Evolutionary conservation across 2,888 invertebrate species (phyloP).

Genomic region (Stenolophus ochropezus): DNA sequence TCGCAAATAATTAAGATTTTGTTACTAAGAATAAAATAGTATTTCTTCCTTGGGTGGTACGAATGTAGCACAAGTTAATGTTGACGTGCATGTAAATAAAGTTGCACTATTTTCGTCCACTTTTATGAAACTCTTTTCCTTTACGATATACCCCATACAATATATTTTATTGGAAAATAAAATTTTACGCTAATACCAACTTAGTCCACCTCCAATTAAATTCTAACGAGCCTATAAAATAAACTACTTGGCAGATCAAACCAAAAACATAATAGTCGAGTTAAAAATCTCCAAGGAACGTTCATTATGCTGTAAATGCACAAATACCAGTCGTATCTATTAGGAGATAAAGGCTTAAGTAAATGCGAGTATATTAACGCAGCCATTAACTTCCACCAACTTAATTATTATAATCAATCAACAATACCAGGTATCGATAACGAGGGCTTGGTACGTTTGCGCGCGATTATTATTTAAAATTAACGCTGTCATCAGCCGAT

Average conservation of each 20-base stretch:
- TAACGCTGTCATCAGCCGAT: conserved; percentile 12
- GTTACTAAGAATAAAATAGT: too few species aligned
- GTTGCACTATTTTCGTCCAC: neutral
- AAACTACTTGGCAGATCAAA: conserved; percentile 10
- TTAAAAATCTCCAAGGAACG: conserved; percentile 31
- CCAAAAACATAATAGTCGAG: conserved; percentile 29
- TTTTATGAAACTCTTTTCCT: conserved; percentile 10
- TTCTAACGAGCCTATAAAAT: conserved; percentile 33
- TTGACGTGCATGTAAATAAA: too few species aligned
- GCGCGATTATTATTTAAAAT: conserved; percentile 34
- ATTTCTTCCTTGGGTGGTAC: too few species aligned
- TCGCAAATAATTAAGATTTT: too few species aligned
- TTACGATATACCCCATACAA: conserved; percentile 24
- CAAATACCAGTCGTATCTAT: conserved; percentile 6
- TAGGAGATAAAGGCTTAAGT: conserved; percentile 39
- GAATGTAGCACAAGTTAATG: too few species aligned
- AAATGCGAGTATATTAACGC: conserved; percentile 20
- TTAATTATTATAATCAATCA: conserved; percentile 48
- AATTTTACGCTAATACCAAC: conserved; percentile 27
- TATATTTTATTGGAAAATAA: conserved; percentile 6
- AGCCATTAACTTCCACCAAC: conserved; percentile 7
- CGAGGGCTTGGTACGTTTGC: neutral
- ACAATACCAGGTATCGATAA: conserved; percentile 22
- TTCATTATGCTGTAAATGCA: neutral
- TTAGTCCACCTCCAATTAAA: conserved; percentile 15